Percentiles rank a stretch among this genome's conserved stretches.
phyloP scores from a whole-genome alignment of 2,797 vertebrate species.

The Pipistrellus pygmaeus region DNA sequence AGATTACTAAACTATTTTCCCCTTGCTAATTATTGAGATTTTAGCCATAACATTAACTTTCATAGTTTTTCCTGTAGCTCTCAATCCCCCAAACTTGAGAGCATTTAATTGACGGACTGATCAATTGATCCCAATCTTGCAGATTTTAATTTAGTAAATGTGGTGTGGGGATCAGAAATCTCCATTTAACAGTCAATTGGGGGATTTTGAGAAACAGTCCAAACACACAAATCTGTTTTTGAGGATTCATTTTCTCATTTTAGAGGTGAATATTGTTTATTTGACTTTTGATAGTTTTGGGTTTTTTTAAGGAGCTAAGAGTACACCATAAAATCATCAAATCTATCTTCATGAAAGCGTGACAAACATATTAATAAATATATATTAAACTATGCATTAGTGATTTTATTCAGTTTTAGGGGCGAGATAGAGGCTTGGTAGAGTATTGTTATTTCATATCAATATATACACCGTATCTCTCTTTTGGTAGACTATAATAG shows the following conservation, averaged over 20 bases:
- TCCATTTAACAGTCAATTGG: neutral
- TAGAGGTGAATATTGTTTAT: constrained; percentile 26
- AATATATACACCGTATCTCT: neutral
- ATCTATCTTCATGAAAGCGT: constrained; percentile 26
- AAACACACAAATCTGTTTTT: neutral
- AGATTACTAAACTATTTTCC: neutral
- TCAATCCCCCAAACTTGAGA: neutral
- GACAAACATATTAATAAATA: neutral
- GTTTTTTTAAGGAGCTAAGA: constrained; percentile 16
- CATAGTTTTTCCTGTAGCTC: neutral
- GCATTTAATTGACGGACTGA: neutral
- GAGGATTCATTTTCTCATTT: constrained; percentile 15
- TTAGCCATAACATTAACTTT: neutral
- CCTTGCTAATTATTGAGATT: constrained; percentile 13
- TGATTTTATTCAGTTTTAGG: constrained; percentile 45
- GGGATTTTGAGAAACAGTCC: constrained; percentile 25
- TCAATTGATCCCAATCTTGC: neutral
- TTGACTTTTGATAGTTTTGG: constrained; percentile 11
- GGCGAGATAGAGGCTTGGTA: constrained; percentile 11
- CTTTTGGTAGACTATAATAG: neutral
- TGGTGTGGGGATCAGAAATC: neutral
- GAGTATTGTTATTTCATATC: constrained; percentile 14
- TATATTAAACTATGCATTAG: neutral
- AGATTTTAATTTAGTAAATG: constrained; percentile 47
- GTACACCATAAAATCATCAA: constrained; percentile 33